Evolutionary conservation across 2,888 invertebrate species (phyloP).

Genomic region (Phorcus lineatus): DNA sequence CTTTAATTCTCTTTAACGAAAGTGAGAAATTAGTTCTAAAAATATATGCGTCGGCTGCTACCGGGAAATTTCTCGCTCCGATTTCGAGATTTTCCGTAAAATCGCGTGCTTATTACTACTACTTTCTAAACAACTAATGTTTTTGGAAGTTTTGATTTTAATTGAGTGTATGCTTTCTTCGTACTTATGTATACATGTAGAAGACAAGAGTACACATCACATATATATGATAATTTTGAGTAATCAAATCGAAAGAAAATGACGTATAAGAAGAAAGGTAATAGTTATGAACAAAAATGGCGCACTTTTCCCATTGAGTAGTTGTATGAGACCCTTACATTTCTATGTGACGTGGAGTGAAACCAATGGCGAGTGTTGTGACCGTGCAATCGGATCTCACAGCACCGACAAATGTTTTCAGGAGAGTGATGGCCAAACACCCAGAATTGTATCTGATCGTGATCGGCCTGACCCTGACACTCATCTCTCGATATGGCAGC

Average conservation of each 20-base stretch:
- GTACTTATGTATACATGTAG: too few species aligned
- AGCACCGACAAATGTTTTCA: conserved; percentile 42
- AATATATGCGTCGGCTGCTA: not conserved
- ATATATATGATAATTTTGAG: too few species aligned
- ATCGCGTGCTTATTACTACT: not conserved
- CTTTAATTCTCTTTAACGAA: too few species aligned
- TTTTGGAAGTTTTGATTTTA: too few species aligned
- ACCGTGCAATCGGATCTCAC: conserved; percentile 40
- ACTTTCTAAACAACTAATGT: not conserved
- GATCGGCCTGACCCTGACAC: conserved; percentile 37
- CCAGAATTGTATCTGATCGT: conserved; percentile 46
- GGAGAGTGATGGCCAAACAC: conserved; percentile 53
- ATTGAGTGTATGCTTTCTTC: too few species aligned
- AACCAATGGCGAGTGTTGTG: conserved; percentile 61
- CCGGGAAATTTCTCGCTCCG: not conserved
- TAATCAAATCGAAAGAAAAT: too few species aligned
- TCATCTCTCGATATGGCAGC: conserved; percentile 49
- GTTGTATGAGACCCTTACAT: not conserved
- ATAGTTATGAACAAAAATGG: too few species aligned
- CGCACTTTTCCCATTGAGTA: too few species aligned
- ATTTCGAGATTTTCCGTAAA: not conserved
- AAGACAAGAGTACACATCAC: too few species aligned
- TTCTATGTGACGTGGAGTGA: conserved; percentile 58
- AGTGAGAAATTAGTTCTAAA: not conserved
- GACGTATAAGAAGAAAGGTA: too few species aligned